Percentiles rank a stretch among this genome's conserved stretches.
Conservation (phyloP, 2,797 vertebrate species). For the Dendrocincla fuliginosa region DNA sequence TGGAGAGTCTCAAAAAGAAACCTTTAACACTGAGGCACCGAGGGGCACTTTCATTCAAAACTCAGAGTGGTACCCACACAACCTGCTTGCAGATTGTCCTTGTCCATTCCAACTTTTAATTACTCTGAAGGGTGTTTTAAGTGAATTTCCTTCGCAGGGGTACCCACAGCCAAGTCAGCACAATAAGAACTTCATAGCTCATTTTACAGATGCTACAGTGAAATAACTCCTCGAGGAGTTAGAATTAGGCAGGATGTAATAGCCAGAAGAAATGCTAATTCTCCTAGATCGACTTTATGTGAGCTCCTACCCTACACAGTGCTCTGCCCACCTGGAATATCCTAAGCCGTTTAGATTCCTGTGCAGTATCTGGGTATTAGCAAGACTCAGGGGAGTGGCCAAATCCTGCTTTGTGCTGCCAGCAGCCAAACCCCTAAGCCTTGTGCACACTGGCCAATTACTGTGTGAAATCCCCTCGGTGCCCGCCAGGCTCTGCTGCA, state of each 20-base stretch:
- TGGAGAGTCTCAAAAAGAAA: background rate
- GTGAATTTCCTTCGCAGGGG: background rate
- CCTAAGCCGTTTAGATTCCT: background rate
- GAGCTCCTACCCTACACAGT: slow-evolving; percentile 11
- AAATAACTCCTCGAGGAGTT: slow-evolving; percentile 22
- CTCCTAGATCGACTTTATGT: background rate
- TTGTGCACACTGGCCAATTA: background rate
- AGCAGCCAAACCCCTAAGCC: background rate
- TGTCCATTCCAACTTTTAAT: background rate
- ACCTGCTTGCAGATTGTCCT: background rate
- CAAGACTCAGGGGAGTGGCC: background rate
- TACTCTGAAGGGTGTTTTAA: background rate
- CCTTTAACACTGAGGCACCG: background rate
- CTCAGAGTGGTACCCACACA: background rate
- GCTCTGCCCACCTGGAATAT: slow-evolving; percentile 48
- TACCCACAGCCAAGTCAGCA: background rate
- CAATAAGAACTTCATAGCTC: background rate
- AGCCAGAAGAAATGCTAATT: slow-evolving; percentile 27
- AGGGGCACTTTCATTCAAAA: background rate
- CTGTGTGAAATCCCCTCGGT: background rate
- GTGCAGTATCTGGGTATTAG: slow-evolving; percentile 13
- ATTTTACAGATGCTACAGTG: background rate
- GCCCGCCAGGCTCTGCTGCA: background rate
- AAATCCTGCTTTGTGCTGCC: slow-evolving; percentile 4
- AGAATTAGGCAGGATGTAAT: background rate